Evolutionary conservation across 2,888 invertebrate genomes (phyloP).

Genomic region (Cataglyphis albicans): DNA sequence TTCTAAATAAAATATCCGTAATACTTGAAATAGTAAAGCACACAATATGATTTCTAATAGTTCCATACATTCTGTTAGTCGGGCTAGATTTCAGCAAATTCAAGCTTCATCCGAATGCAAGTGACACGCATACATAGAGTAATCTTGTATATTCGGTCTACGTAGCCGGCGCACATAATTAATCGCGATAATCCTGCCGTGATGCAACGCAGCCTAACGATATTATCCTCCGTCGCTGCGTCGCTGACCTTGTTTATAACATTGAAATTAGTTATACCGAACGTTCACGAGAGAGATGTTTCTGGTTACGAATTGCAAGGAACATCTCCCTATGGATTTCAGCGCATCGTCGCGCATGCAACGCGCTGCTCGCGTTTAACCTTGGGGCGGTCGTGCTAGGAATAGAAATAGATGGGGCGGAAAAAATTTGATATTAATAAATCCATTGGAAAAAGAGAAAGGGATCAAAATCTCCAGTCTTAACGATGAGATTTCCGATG

Average conservation of each 20-base stretch:
- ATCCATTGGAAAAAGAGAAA: not conserved
- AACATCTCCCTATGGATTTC: constrained; percentile 37
- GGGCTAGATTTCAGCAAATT: not conserved
- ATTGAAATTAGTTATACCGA: constrained; percentile 71
- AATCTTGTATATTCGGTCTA: constrained; percentile 64
- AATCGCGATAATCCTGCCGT: constrained; percentile 71
- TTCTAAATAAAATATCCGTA: not conserved
- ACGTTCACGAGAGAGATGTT: constrained; percentile 69
- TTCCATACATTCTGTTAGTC: not conserved
- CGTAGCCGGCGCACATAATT: constrained; percentile 68
- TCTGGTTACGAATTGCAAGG: constrained; percentile 47
- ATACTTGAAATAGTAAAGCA: not conserved
- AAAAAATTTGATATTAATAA: constrained; percentile 15
- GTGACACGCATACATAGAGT: constrained; percentile 28
- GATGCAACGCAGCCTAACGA: constrained; percentile 72
- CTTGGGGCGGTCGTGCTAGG: constrained; percentile 12
- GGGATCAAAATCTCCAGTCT: not conserved
- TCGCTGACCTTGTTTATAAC: constrained; percentile 72
- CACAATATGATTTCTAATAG: not conserved
- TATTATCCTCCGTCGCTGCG: constrained; percentile 72
- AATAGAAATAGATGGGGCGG: not conserved
- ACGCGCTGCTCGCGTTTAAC: constrained; percentile 36
- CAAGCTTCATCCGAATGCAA: constrained; percentile 31
- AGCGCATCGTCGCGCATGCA: constrained; percentile 35
- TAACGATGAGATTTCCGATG: constrained; percentile 7